A percentile compares a stretch with the other conserved stretches of the same genome.
phyloP scores from a whole-genome alignment of 1,140 invertebrate genomes.

The Paracyclopina nana region DNA sequence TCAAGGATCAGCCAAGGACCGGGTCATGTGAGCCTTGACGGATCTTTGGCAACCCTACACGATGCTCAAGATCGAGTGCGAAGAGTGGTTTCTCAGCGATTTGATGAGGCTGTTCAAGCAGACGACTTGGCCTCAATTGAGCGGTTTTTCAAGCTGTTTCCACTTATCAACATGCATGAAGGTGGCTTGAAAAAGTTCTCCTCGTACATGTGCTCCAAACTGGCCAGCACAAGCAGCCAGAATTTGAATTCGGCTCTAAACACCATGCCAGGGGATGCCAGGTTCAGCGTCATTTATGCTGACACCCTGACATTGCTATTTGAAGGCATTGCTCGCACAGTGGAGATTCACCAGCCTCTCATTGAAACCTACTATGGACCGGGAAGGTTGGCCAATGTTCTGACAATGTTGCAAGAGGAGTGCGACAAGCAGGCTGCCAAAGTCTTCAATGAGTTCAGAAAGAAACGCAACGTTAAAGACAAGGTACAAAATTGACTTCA shows the following conservation, averaged over 20 bases:
- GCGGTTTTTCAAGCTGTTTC: constrained; percentile 94
- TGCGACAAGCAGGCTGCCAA: constrained; percentile 52
- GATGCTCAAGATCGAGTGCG: constrained; percentile 1
- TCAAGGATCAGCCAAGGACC: constrained; percentile 45
- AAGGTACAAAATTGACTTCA: constrained; percentile 30
- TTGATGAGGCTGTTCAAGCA: constrained; percentile 72
- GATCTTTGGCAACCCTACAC: background rate
- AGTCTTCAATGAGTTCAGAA: constrained; percentile 55
- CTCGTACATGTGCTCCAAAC: constrained; percentile 51
- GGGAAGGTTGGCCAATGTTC: background rate
- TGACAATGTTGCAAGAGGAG: constrained; percentile 46
- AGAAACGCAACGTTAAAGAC: constrained; percentile 43
- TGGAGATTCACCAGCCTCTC: constrained; percentile 78
- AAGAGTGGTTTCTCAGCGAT: constrained; percentile 50
- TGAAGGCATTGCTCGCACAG: constrained; percentile 63
- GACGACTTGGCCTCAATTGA: constrained; percentile 81
- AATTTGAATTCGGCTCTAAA: constrained; percentile 35
- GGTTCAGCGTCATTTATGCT: constrained; percentile 52
- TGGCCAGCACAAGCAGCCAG: constrained; percentile 48
- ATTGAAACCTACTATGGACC: constrained; percentile 79
- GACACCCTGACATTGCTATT: constrained; percentile 63
- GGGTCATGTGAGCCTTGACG: constrained; percentile 23
- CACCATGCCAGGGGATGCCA: constrained; percentile 38
- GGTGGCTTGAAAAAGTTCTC: constrained; percentile 80
- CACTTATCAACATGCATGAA: constrained; percentile 70